A percentile compares a stretch with the other conserved stretches of the same genome.
Evolutionary conservation across 2,113 vertebrate genomes (phyloP).

Genomic region (Struthio camelus): DNA sequence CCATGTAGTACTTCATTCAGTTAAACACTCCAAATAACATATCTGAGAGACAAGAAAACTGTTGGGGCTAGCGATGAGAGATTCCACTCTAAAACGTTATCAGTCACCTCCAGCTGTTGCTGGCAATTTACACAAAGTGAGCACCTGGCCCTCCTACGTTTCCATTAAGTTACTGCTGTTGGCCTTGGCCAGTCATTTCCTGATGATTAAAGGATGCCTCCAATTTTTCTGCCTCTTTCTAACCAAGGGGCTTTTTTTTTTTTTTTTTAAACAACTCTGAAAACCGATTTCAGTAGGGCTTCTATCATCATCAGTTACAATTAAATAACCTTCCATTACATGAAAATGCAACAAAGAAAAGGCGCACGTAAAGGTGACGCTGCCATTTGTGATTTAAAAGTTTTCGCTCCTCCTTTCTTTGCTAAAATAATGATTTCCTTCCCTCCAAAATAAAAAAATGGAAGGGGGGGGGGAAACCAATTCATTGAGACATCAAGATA

Average conservation of each 20-base stretch:
- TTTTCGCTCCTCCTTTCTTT: not conserved
- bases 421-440: conserved; percentile 30
- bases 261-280: not conserved
- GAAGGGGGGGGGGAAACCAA: not conserved
- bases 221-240: not conserved
- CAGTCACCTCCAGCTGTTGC: not conserved
- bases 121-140: not conserved
- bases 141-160: not conserved
- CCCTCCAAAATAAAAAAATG: not conserved
- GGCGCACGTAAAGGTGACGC: not conserved
- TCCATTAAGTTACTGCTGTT: not conserved
- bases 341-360: not conserved
- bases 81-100: not conserved
- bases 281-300: not conserved
- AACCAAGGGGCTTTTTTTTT: not conserved
- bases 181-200: not conserved
- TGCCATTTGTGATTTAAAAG: not conserved
- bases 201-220: not conserved
- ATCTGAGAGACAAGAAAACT: not conserved
- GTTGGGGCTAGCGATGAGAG: not conserved
- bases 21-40: not conserved
- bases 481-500: not conserved
- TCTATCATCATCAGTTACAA: not conserved
- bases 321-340: not conserved
- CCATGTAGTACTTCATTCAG: not conserved